These are phyloP conservation scores for Lepidurus apus DNA, from an alignment of 1,140 invertebrate genomes.

Conservation along the genomic window DNA sequence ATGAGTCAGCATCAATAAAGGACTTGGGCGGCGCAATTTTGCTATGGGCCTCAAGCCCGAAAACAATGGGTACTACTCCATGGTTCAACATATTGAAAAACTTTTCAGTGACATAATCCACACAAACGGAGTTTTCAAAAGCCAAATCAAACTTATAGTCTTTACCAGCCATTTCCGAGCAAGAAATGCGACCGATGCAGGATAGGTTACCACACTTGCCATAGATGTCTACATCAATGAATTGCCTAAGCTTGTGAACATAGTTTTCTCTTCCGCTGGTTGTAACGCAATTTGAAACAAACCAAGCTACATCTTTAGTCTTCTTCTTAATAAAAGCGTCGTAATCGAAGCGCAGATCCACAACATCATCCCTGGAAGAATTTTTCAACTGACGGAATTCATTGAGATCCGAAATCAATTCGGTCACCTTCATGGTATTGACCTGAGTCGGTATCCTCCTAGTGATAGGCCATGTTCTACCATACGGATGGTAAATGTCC, in stretches of 20 bases:
- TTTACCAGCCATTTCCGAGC: neutral
- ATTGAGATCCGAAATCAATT: neutral
- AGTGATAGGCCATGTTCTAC: constrained; percentile 35
- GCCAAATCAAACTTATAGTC: constrained; percentile 51
- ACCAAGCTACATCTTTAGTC: constrained; percentile 46
- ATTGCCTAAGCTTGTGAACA: constrained; percentile 46
- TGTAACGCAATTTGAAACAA: constrained; percentile 52
- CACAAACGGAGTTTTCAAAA: constrained; percentile 50
- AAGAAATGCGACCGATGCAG: constrained; percentile 33
- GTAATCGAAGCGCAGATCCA: neutral
- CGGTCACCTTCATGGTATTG: neutral
- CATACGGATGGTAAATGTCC: constrained; percentile 44
- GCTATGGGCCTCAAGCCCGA: constrained; percentile 55
- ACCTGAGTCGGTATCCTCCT: neutral
- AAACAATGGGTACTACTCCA: constrained; percentile 60
- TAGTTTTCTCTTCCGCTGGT: constrained; percentile 46
- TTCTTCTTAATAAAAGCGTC: constrained; percentile 19
- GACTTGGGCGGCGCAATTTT: constrained; percentile 57
- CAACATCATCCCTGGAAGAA: neutral
- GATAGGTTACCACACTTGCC: constrained; percentile 47
- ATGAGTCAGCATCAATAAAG: constrained; percentile 57
- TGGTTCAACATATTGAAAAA: constrained; percentile 42
- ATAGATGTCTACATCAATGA: constrained; percentile 52
- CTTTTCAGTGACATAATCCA: constrained; percentile 43
- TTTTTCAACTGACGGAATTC: neutral